Base-by-base conservation (phyloP, 2,797 vertebrate species). In the Microctenopoma lineatum region DNA sequence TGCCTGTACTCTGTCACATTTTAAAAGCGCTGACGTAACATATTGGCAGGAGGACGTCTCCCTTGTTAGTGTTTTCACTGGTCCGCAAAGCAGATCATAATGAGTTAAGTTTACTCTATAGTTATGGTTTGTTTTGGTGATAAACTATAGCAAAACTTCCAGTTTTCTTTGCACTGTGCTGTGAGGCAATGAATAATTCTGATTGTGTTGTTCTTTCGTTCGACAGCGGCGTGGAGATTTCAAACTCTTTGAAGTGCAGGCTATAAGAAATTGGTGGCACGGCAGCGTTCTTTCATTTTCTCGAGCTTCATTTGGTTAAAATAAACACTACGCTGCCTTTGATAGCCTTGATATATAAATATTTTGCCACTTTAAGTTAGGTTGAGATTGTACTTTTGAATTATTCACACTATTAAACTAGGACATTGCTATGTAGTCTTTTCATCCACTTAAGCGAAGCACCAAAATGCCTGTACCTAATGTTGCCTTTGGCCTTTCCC, bases 1-100 rank as follows among this genome's bases (percentile, higher is more conserved):
- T 64, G 68, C 59, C 69, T 83, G 80, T 56, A 69, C 53, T 75
- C 48, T 80, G 75, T 88, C 79, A 81, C 84, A 46, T 59, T 66
- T 73, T 15, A 46, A 76, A 88, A 74, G 51, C 4, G 53, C 72
- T 80, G 77, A 83, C 48, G 57, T 71, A 75, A 80, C 77, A 15
- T 42, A 48, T 62, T 15, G 52, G 51, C 59, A 48, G 47, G 73
- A 78, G 66, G 77, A 57, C 70, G 84, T 82, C 79, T 45, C 70
- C 77, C 42, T 70, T 72, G 67, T 87, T 86, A 84, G 74, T 74
- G 81, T 84, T 85, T 66, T 73, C 71, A 29, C 54, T 59, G 57
- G 68, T 66, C 70, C 80, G 86, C 89, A 83, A 87, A 89, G 89
- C 77, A 75, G 44, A 74, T 55, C 48, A 72, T 78, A 74, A 87